Percentiles rank a stretch among this genome's conserved stretches.
Evolutionary conservation across 2,797 vertebrate genomes (phyloP).

Genomic region (Champsocephalus esox): DNA sequence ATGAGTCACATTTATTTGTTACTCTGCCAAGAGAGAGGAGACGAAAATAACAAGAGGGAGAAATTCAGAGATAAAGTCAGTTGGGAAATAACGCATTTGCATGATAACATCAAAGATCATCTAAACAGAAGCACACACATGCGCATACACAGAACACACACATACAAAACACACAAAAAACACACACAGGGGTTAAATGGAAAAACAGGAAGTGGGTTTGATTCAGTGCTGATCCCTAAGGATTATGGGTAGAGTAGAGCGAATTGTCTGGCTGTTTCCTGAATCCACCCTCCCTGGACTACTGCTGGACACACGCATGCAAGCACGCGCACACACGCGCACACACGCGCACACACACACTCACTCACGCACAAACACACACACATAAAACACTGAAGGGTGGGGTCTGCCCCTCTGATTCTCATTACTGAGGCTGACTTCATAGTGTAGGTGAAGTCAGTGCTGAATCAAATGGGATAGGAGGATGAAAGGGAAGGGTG

Average conservation of each 20-base stretch:
- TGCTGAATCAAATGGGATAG: constrained; percentile 46
- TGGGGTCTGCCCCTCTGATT: constrained; percentile 46
- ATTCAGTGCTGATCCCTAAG: constrained; percentile 74
- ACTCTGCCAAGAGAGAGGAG: constrained; percentile 36
- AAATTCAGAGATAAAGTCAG: constrained; percentile 47
- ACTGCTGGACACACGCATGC: constrained; percentile 41
- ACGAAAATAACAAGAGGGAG: constrained; percentile 34
- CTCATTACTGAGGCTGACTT: constrained; percentile 84
- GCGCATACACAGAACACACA: constrained; percentile 20
- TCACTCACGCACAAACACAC: not conserved
- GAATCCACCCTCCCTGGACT: constrained; percentile 57
- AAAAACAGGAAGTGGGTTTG: constrained; percentile 72
- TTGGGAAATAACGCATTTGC: constrained; percentile 54
- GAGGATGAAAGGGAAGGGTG: constrained; percentile 3
- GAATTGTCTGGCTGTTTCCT: constrained; percentile 70
- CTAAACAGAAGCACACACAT: constrained; percentile 12
- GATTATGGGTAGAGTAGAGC: constrained; percentile 76
- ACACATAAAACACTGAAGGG: constrained; percentile 32
- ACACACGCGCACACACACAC: not conserved
- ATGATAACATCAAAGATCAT: constrained; percentile 67
- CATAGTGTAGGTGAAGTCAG: constrained; percentile 80
- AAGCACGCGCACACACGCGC: constrained; percentile 18
- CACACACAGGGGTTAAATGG: constrained; percentile 46
- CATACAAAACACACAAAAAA: constrained; percentile 21
- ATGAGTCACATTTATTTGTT: constrained; percentile 57